phyloP scores from a whole-genome alignment of 2,113 vertebrate genomes.

The Alethe castanea region DNA sequence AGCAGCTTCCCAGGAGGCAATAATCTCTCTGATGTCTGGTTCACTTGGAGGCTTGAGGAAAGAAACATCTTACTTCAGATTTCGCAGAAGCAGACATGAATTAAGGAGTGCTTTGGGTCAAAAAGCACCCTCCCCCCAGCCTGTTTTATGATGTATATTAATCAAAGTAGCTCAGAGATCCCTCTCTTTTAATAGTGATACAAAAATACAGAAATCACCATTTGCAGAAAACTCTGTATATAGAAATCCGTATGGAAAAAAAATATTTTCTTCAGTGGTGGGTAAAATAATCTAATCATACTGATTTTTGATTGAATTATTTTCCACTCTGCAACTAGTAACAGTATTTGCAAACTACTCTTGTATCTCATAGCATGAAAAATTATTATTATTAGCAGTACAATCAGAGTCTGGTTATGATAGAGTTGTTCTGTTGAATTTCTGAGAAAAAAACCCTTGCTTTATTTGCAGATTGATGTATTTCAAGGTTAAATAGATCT shows the following conservation, averaged over 20 bases:
- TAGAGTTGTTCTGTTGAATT: neutral
- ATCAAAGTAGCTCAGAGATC: neutral
- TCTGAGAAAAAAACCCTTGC: neutral
- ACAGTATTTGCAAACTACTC: neutral
- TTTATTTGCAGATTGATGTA: neutral
- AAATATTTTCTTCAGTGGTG: neutral
- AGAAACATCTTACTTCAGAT: neutral
- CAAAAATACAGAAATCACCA: neutral
- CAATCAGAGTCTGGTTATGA: neutral
- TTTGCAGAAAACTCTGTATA: neutral
- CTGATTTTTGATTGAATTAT: neutral
- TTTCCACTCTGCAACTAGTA: neutral
- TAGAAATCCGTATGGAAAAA: neutral
- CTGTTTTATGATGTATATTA: neutral
- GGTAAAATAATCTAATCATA: neutral
- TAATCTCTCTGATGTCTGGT: neutral
- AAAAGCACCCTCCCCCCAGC: neutral
- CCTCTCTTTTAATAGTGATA: neutral
- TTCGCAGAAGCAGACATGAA: neutral
- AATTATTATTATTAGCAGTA: neutral
- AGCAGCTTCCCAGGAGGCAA: constrained; percentile 5
- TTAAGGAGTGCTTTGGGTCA: neutral
- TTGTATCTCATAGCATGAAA: neutral
- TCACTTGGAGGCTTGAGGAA: constrained; percentile 30
- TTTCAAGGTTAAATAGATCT: neutral